phyloP scores from a whole-genome alignment of 2,888 invertebrate species.

The Dasypolia templi region DNA sequence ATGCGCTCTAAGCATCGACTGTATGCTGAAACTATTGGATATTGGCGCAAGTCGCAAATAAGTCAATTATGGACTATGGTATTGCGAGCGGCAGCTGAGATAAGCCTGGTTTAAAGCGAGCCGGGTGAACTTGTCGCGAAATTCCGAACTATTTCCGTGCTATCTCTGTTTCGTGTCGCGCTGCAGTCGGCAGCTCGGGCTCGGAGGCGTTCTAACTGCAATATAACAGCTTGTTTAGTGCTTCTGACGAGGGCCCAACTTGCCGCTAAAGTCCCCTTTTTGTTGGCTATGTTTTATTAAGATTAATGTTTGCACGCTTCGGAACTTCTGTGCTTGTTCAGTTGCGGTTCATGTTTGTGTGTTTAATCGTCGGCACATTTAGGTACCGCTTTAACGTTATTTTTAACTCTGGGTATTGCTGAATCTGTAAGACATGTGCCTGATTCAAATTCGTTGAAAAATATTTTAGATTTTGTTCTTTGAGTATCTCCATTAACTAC shows the following conservation, averaged over 20 bases:
- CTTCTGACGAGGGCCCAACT: conserved; percentile 36
- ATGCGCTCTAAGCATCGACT: neutral
- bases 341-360: conserved; percentile 6
- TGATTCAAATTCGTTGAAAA: neutral
- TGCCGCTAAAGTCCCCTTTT: conserved; percentile 32
- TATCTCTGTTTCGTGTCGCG: conserved; percentile 65
- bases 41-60: conserved; percentile 61
- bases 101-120: conserved; percentile 71
- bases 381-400: conserved; percentile 8
- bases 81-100: conserved; percentile 68
- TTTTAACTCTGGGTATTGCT: conserved; percentile 1
- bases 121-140: conserved; percentile 71
- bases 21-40: conserved; percentile 35
- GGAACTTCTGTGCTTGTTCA: conserved; percentile 27
- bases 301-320: conserved; percentile 34
- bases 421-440: conserved; percentile 1
- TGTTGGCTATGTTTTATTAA: conserved; percentile 29
- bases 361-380: conserved; percentile 26
- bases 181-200: conserved; percentile 55
- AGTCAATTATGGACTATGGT: conserved; percentile 61
- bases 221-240: conserved; percentile 56
- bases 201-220: conserved; percentile 48
- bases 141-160: conserved; percentile 69
- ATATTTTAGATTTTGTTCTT: neutral
- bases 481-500: neutral